Percentiles rank a stretch among this genome's conserved stretches.
These are phyloP conservation scores for Drosophila leonis DNA, from an alignment of 2,888 invertebrate species.

Conservation along the genomic window DNA sequence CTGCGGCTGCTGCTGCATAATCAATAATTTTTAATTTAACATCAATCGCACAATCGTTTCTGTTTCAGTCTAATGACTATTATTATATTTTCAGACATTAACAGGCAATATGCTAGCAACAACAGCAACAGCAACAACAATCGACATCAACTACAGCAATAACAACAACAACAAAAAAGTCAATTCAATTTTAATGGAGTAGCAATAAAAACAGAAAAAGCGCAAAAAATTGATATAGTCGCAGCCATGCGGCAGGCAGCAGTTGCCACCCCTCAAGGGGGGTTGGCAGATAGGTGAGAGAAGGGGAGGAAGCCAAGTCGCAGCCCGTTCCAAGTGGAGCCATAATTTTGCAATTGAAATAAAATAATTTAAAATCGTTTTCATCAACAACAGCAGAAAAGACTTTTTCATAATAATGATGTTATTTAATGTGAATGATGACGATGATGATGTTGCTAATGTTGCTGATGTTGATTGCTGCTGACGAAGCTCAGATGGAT, in stretches of 20 bases:
- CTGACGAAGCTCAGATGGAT: constrained; percentile 78
- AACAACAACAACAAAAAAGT: constrained; percentile 51
- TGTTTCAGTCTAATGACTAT: constrained; percentile 72
- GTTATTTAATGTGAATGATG: constrained; percentile 36
- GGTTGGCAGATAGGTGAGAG: neutral
- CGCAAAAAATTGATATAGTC: constrained; percentile 68
- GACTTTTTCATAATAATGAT: constrained; percentile 61
- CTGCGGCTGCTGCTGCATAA: constrained; percentile 45
- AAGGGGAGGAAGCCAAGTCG: neutral
- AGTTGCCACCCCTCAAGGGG: neutral
- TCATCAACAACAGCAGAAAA: constrained; percentile 82
- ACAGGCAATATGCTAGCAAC: constrained; percentile 51
- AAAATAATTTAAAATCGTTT: constrained; percentile 84
- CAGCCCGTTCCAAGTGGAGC: constrained; percentile 40
- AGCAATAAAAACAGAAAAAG: constrained; percentile 80
- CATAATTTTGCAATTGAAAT: constrained; percentile 78
- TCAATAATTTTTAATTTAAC: constrained; percentile 80
- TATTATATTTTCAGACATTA: constrained; percentile 75
- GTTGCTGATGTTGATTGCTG: constrained; percentile 25
- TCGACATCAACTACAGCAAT: constrained; percentile 27
- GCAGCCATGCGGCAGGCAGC: constrained; percentile 62
- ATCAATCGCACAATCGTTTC: constrained; percentile 78
- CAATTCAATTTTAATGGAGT: constrained; percentile 80
- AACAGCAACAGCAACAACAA: constrained; percentile 30
- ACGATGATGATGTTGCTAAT: constrained; percentile 25